Evolutionary conservation across 1,140 invertebrate genomes (phyloP), one percentile per base, ranked within the genome.

Genomic region (Drosophila carrolli): DNA sequence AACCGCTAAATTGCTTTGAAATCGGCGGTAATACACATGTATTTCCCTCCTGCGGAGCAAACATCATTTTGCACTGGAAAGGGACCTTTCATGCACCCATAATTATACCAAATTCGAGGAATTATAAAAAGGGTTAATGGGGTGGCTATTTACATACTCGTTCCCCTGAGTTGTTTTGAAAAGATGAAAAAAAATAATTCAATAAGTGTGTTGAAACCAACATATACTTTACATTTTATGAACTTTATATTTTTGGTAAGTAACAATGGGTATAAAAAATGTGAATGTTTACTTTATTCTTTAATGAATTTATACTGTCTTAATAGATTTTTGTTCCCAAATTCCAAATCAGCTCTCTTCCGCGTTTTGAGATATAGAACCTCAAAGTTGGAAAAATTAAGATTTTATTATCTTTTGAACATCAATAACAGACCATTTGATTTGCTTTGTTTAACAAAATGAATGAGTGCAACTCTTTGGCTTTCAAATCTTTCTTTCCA

Each of bases 1-100:
- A 55, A 16, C 35, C 59, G 37, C 72, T 48, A 75, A 74, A 65
- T 75, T 57, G 44, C 71, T 65, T 75, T 75, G 72, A 75, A 75
- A 48, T 59, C 50, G 51, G 23, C 38, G 11, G 16, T 16, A 73
- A 38, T 43, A 58, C 48, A 50, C 29, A 47, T 29, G 16, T n/a
- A 46, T 40, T 58, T 29, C 55, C 53, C 38, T 61, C 40, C 48
- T 54, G 23, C 37, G 14, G 14, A 16, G 27, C 23, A 53, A 72
- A 72, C 48, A 72, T 47, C 27, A 40, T 32, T 72, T 60, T 35
- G 29, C 44, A 23, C 27, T 35, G 13, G 6, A 16, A 16, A 16
- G 1, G 7, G 6, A 32, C 29, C 29, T 32, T 27, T 27, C 19
- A 37, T 37, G n/a, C 48, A 51, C n/a, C 47, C 47, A 9, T 2